Base-by-base conservation (phyloP, 2,797 vertebrate genomes). In the Cossypha heuglini region DNA sequence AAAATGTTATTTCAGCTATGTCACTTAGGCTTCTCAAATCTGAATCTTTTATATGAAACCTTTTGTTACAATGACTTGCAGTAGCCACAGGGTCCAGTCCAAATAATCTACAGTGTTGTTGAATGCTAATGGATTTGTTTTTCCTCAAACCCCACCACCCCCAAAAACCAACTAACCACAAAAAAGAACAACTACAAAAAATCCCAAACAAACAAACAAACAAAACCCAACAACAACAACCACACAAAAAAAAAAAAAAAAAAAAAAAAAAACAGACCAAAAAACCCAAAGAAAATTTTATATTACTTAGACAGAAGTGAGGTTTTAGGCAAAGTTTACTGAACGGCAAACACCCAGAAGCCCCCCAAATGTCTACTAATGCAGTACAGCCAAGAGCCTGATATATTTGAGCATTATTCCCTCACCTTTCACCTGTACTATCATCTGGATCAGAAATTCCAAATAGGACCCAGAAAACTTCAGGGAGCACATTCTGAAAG, bases 71-170 rank as follows among this genome's bases (percentile, higher is more conserved):
- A n/a, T 14, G n/a, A 25, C 6, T 87, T 88, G 31, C 33, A 74
- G 37, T 57, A 52, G 40, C 48, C 40, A 55, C 10, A 54, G 26
- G 21, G 55, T 79, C 24, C 46, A 66, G 25, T 28, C 11, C 2
- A 3, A 72, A 71, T 28, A 75, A 88, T 63, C 17, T 46, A 16
- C 21, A 63, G 31, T 33, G n/a, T 12, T 61, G 12, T 37, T 92
- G 26, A 66, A 85, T 7, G 22, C 12, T 63, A 52, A 59, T 2
- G 8, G 21, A 29, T 62, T 76, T 85, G 31, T 8, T 90, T 90
- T 66, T 49, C 48, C 33, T 51, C 40, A 49, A 51, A 28, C 0
- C 1, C 29, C 5, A 33, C 4, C 4, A 52, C 5, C 5, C 4
- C 6, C 0, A 11, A 43, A 61, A 43, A 13, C 5, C 24, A 43